A percentile compares a stretch with the other conserved stretches of the same genome.
These are phyloP conservation scores for Sebastes alutus DNA, from an alignment of 2,797 vertebrate species.

Conservation along the genomic window DNA sequence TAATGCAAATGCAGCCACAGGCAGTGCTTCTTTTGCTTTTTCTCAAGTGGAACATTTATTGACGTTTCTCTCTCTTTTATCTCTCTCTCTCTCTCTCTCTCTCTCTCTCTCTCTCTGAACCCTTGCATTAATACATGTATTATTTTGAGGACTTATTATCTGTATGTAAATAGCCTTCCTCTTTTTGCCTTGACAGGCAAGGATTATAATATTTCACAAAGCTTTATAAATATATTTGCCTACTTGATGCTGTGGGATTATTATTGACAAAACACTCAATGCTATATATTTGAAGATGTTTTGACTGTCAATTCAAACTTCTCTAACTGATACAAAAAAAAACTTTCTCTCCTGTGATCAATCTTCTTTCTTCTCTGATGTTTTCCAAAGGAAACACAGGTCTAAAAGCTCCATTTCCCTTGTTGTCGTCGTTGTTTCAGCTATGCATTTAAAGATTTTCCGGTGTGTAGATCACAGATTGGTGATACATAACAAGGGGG, in stretches of 20 bases:
- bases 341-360: neutral
- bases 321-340: neutral
- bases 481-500: neutral
- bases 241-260: neutral
- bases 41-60: neutral
- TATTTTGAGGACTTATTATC: neutral
- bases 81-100: neutral
- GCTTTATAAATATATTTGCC: neutral
- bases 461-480: neutral
- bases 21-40: neutral
- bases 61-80: neutral
- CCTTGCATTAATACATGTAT: neutral
- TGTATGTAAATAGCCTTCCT: neutral
- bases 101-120: neutral
- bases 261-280: neutral
- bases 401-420: neutral
- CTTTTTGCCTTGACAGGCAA: neutral
- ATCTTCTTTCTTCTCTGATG: neutral
- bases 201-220: neutral
- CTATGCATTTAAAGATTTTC: neutral
- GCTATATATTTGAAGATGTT: neutral
- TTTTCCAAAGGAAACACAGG: neutral
- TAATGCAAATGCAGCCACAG: neutral
- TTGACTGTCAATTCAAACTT: neutral
- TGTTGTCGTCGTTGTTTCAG: neutral